Evolutionary conservation across 2,888 invertebrate genomes (phyloP), one percentile per base, ranked within the genome.

Genomic region (Deladenus siricidicola): DNA sequence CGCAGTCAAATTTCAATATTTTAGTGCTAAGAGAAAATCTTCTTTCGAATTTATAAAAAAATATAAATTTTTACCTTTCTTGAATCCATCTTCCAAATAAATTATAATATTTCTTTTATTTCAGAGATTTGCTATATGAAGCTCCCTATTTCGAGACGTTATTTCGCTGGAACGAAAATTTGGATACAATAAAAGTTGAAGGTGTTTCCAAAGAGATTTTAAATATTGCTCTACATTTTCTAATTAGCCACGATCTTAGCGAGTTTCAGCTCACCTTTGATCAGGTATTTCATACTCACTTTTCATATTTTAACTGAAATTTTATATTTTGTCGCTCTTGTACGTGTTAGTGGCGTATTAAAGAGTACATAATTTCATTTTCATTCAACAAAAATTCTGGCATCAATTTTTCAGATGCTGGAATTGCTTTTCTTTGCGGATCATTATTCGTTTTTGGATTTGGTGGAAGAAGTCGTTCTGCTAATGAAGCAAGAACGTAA

Each of bases 361-460:
- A 34, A 10, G 39, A 14, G 39, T 34, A 6, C 8, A 14, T 14
- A 10, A 10, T 6, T 34, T 6, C 39, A 34, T 34, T 34, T 34
- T 34, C 39, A 10, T 34, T 34, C n/a, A n/a, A 2, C n/a, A 43
- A 3, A 43, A 43, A 43, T 2, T 1, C 21, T 19, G 21, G 43
- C 2, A 21, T 21, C 4, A 45, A 45, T 23, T 50, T 53, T 34
- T 17, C 10, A 53, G 53, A 8, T 34, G 1, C n/a, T 53, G 6
- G 53, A 53, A 34, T 53, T 53, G 39, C 42, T 53, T 39, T 24
- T 29, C 19, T 53, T 53, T 24, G 30, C 53, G n/a, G 53, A 53
- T 34, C 23, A 34, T 34, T 53, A 53, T 34, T 34, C 39, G 53
- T 14, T 53, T 23, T n/a, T 53, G 53, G 53, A 29, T 8, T 24